Base-by-base conservation (phyloP, 2,888 invertebrate species). In the Leucophora obtusa region DNA sequence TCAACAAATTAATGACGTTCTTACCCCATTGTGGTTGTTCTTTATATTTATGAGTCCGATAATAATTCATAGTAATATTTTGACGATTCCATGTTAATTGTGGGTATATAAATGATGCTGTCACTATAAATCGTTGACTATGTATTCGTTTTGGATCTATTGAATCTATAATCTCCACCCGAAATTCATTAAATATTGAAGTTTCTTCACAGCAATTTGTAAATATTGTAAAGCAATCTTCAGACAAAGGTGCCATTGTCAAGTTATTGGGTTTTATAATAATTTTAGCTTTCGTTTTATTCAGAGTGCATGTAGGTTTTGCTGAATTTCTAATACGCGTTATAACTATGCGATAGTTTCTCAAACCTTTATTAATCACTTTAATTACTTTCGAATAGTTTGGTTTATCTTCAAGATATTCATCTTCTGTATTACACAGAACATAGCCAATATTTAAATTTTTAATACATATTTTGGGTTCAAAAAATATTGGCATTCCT, bases 401-500 rank as follows among this genome's bases (percentile, higher is more conserved):
- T 9, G 76, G 85, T 6, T 78, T 59, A 10, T 85, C 80, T 0
- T 71, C 76, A 10, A 70, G 51, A n/a, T 84, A 85, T 21, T 85
- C 73, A 7, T 84, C 81, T 54, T 82, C 83, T 0, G 83, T 83
- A 24, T 84, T 87, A 33, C 84, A 85, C 2, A 86, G 84, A 24
- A 89, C 59, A 0, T 58, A 43, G 0, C 88, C 89, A 4, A 85
- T 83, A 71, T 89, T 80, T 8, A 87, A 78, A 4, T 85, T 85
- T 0, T 84, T 63, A 6, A 8, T 15, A 3, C 77, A 84, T 0
- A 90, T 83, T 47, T 88, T 79, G 2, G 89, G 89, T 11, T 86
- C 83, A 51, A 89, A 87, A 15, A 81, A 82, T 8, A 89, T 79
- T 0, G 89, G 89, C 7, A 87, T 85, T 0, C 88, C 89, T 65